Base-by-base conservation (phyloP, 2,797 vertebrate genomes). In the Phoebastria nigripes region DNA sequence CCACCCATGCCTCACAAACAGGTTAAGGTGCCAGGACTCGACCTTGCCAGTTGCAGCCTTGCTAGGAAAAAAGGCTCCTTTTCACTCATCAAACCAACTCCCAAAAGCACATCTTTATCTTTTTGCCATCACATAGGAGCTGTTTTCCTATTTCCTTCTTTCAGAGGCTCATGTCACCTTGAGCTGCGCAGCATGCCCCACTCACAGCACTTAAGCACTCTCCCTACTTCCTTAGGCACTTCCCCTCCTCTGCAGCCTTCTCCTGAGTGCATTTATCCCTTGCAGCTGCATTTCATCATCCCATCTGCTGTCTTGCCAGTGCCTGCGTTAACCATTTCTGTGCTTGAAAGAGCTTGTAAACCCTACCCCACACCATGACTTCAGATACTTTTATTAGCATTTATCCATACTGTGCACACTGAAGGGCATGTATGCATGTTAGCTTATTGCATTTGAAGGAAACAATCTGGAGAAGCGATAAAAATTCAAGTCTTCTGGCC, bases 211-310 rank as follows among this genome's bases (percentile, higher is more conserved):
- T 94, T 78, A 80, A 95, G 59, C 71, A 35, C 82, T 83, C 56
- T 87, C 84, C 72, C 72, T 31, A 14, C 84, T 90, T 93, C 89
- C 89, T 94, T 46, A 92, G 69, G 56, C 92, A 81, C 74, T 92
- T 85, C 69, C 86, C 58, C 58, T 94, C 56, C 77, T 62, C 81
- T 72, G 61, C 86, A 90, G 58, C 59, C 89, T 91, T 92, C 82
- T 95, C 47, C 71, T 78, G 46, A 93, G 82, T 74, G 74, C 74
- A 73, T 94, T 96, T 92, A 95, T 96, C 71, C 94, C 94, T 96
- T 89, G 82, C 94, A 96, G 90, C 94, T 96, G 94, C 91, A 92
- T 91, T 96, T 93, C 79, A 74, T 91, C 89, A 92, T 89, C 52
- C 94, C 94, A 96, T 95, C 94, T 96, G 90, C 95, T 92, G 71